These are phyloP conservation scores for Bombus impatiens DNA, from an alignment of 1,140 invertebrate genomes.

Conservation along the genomic window DNA sequence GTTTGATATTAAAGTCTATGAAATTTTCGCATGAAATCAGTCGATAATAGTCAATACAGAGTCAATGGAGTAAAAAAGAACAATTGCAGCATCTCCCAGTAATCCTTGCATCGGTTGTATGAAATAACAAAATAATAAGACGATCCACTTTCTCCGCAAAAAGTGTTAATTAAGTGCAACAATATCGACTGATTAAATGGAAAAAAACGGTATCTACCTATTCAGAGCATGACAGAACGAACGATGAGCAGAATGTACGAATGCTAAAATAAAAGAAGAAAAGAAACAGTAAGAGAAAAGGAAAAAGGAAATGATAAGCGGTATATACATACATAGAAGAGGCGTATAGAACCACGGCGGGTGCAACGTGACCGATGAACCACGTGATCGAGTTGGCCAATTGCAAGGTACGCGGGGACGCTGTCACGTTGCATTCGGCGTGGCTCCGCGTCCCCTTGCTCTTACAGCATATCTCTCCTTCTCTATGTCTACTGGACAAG, in stretches of 20 bases:
- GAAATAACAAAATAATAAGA: background rate
- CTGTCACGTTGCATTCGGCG: constrained; percentile 77
- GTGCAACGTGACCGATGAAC: constrained; percentile 81
- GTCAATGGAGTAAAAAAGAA: background rate
- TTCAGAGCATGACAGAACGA: too few relatives aligned
- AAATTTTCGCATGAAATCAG: background rate
- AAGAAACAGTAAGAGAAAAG: background rate
- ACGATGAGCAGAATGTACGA: background rate
- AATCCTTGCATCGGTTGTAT: background rate
- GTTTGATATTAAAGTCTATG: background rate
- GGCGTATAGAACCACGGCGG: constrained; percentile 74
- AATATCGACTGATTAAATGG: background rate
- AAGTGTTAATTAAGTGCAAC: background rate
- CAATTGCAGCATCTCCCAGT: background rate
- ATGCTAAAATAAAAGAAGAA: background rate
- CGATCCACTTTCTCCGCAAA: background rate
- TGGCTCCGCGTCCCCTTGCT: constrained; percentile 69
- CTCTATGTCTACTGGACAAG: constrained; percentile 17
- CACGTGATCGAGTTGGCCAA: constrained; percentile 69
- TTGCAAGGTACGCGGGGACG: constrained; percentile 64
- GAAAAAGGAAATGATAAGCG: background rate
- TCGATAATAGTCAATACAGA: background rate
- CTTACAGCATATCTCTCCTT: constrained; percentile 66
- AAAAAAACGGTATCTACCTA: background rate
- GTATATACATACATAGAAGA: background rate